Evolutionary conservation across 2,888 invertebrate species (phyloP), one percentile per base, ranked within the genome.

Genomic region (Ecliptopera silaceata): DNA sequence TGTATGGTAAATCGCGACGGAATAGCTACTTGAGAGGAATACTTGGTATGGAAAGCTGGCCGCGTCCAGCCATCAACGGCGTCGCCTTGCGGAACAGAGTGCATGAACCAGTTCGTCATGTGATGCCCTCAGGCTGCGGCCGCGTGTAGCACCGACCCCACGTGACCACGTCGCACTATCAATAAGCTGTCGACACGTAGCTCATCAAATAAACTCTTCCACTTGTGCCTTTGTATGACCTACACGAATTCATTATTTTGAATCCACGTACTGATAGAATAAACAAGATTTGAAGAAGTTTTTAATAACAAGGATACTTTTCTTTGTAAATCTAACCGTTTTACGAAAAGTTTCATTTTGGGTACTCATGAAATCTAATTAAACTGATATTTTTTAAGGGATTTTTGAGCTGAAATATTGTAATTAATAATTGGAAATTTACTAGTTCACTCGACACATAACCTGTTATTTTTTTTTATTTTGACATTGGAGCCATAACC

Each of bases 21-120:
- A 26, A 18, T n/a, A 12, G 11, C 22, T 36, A 20, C 18, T 29
- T 31, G 11, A 4, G 18, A 18, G 29, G 17, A 17, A 22, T 17
- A 39, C 12, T 29, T 38, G n/a, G 5, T 11, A 18, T 26, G 4
- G 17, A 41, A 31, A 48, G 31, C 18, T 18, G 38, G 3, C 1
- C n/a, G 18, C 20, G 22, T 41, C 12, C 34, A 15, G 12, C 26
- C 42, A 13, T 26, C 22, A 26, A 31, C 10, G 8, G 17, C 17
- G 11, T 44, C 17, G 11, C n/a, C 17, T 44, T 10, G 41, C 41
- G 31, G 18, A 72, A 75, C 75, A 77, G 72, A 75, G 71, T 69
- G 64, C 58, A 61, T 63, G 64, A 82, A 81, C 83, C 74, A 70
- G 83, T 84, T 80, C 66, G 72, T 76, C 73, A 75, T 75, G 71